phyloP scores from a whole-genome alignment of 2,113 vertebrate species.

The Sminthopsis crassicaudata region DNA sequence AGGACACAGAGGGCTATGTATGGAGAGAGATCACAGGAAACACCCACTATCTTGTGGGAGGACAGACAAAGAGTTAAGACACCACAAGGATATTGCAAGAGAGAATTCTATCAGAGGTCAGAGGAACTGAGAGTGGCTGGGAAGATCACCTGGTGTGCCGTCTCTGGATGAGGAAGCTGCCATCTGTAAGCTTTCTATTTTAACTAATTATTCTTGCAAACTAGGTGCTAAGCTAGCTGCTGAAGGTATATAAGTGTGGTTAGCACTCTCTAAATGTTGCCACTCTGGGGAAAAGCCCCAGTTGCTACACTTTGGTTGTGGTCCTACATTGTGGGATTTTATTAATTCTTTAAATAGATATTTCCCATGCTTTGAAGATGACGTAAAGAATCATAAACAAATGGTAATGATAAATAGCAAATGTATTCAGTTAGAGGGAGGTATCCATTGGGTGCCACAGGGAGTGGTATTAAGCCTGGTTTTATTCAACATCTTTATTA shows the following conservation, averaged over 20 bases:
- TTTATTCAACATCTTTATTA: slow-evolving; percentile 62
- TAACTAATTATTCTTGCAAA: background rate
- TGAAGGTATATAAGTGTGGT: background rate
- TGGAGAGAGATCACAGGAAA: background rate
- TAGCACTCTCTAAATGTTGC: background rate
- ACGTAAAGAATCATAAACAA: background rate
- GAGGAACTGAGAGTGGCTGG: background rate
- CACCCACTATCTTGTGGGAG: background rate
- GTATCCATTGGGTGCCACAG: background rate
- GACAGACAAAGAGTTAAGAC: background rate
- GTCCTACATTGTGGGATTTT: background rate
- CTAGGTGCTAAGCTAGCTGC: slow-evolving; percentile 4
- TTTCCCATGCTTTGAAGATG: slow-evolving; percentile 7
- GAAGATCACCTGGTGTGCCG: background rate
- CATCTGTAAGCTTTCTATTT: slow-evolving; percentile 3
- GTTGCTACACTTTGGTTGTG: background rate
- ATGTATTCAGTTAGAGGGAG: slow-evolving; percentile 28
- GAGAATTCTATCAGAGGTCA: background rate
- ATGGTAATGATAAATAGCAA: slow-evolving; percentile 4
- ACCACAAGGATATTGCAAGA: background rate
- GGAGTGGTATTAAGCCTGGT: slow-evolving; percentile 28
- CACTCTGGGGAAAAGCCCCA: background rate
- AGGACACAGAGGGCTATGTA: background rate
- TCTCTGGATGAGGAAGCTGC: background rate
- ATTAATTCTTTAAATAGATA: background rate